Percentiles rank a stretch among this genome's conserved stretches.
Conservation (phyloP, 2,797 vertebrate species). For the Sebastes steindachneri region DNA sequence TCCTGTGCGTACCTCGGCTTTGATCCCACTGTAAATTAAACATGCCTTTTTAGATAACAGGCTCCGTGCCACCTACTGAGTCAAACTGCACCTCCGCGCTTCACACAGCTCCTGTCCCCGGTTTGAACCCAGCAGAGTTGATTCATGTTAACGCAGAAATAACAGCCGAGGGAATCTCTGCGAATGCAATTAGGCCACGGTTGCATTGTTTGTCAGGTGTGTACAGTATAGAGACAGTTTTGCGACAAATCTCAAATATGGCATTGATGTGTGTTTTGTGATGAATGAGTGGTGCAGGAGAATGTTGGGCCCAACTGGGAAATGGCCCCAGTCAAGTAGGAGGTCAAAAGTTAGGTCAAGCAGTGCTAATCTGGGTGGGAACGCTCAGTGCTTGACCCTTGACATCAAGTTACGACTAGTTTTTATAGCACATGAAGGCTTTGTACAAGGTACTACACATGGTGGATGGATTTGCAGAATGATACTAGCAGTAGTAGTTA, state of each 20-base stretch:
- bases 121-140: constrained; percentile 49
- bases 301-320: constrained; percentile 19
- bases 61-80: constrained; percentile 55
- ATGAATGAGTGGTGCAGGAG: not conserved
- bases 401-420: constrained; percentile 4
- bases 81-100: constrained; percentile 19
- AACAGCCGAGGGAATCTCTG: constrained; percentile 11
- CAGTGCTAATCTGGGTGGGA: constrained; percentile 43
- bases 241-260: not conserved
- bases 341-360: constrained; percentile 38
- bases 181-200: constrained; percentile 23
- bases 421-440: constrained; percentile 6
- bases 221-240: not conserved
- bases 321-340: not conserved
- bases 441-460: not conserved
- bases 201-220: constrained; percentile 15
- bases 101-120: constrained; percentile 36
- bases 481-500: not conserved
- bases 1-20: constrained; percentile 41
- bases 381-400: constrained; percentile 39
- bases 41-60: constrained; percentile 64
- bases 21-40: constrained; percentile 73
- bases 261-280: not conserved
- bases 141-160: constrained; percentile 28
- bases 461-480: not conserved